These are phyloP conservation scores for rat (Rattus norvegicus) DNA, from an alignment of 2,113 vertebrate genomes.

Conservation along the genomic window GRCr8 NC_086021.1:168941001-168941500, in stretches of 20 bases:
- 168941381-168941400: slow-evolving; percentile 1
- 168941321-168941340: background rate
- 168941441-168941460: background rate
- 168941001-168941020: no score
- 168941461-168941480: background rate
- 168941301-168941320: background rate
- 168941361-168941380: background rate
- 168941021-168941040: no score
- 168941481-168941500: background rate
- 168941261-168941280: background rate
- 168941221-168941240: background rate
- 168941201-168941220: no score
- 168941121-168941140: no score
- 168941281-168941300: background rate
- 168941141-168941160: no score
- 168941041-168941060: no score
- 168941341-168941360: background rate
- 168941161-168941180: no score
- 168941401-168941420: background rate
- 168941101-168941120: no score
- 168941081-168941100: no score
- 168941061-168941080: no score
- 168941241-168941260: background rate
- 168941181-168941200: background rate
- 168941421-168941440: background rate